These are phyloP conservation scores for Gallinago media DNA, from an alignment of 2,113 vertebrate species.

Conservation along the genomic window DNA sequence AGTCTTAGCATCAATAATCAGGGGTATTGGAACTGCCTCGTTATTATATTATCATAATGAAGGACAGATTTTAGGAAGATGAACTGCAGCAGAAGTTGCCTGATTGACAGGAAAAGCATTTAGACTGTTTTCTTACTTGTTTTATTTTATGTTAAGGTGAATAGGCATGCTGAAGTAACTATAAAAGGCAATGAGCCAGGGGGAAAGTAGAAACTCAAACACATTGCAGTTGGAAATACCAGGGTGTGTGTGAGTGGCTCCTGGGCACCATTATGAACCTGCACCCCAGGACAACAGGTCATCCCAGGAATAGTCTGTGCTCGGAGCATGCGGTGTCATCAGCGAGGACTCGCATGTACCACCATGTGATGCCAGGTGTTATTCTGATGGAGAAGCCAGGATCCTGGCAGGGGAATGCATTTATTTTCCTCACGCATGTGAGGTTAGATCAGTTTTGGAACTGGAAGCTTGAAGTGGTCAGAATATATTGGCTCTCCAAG, in stretches of 20 bases:
- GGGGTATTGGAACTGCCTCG: neutral
- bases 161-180: constrained; percentile 29
- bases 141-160: neutral
- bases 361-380: neutral
- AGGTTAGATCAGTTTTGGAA: neutral
- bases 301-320: constrained; percentile 49
- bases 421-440: neutral
- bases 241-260: neutral
- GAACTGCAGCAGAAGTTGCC: neutral
- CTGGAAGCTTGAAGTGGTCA: neutral
- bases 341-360: accelerated
- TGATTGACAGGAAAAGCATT: neutral
- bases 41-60: neutral
- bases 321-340: neutral
- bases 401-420: neutral
- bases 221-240: constrained; percentile 32
- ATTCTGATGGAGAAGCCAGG: constrained; percentile 1
- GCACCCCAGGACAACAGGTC: constrained; percentile 35
- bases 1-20: neutral
- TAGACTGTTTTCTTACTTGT: neutral
- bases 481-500: neutral
- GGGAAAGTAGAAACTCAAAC: constrained; percentile 47
- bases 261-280: constrained; percentile 24
- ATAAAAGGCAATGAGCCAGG: constrained; percentile 48
- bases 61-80: neutral